Evolutionary conservation across 2,113 vertebrate species (phyloP).

Genomic region (Nanger granti): DNA sequence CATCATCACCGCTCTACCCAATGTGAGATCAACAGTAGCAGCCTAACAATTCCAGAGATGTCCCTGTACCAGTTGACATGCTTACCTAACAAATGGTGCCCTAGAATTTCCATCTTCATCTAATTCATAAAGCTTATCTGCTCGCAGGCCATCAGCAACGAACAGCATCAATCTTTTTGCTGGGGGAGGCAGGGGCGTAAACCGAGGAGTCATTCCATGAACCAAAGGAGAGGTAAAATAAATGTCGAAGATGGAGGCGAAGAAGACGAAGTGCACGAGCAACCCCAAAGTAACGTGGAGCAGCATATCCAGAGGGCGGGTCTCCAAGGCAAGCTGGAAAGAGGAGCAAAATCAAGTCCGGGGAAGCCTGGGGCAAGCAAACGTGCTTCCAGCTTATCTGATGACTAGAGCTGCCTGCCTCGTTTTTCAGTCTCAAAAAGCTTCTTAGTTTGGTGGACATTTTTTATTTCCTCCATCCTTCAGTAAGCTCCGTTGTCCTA

Average conservation of each 20-base stretch:
- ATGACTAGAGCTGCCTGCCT: background rate
- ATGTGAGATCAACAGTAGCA: background rate
- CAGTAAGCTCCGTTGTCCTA: background rate
- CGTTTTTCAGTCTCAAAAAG: background rate
- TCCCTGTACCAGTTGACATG: accelerated
- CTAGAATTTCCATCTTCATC: slow-evolving; percentile 72
- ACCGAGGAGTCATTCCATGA: slow-evolving; percentile 92
- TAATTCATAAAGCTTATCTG: slow-evolving; percentile 86
- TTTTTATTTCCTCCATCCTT: background rate
- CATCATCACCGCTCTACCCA: background rate
- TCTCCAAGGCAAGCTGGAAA: slow-evolving; percentile 32
- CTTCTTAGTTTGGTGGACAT: background rate
- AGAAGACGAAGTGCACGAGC: slow-evolving; percentile 90
- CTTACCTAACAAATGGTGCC: slow-evolving; percentile 90
- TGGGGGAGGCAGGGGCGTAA: slow-evolving; percentile 81
- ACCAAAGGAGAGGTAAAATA: slow-evolving; percentile 98
- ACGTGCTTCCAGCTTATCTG: background rate
- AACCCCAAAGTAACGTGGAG: slow-evolving; percentile 87
- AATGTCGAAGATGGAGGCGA: slow-evolving; percentile 96
- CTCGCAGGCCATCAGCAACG: slow-evolving; percentile 93
- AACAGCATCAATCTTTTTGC: slow-evolving; percentile 90
- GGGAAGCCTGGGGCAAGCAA: background rate
- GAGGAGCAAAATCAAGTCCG: background rate
- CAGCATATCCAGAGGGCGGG: slow-evolving; percentile 77
- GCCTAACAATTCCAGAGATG: background rate